Evolutionary conservation across 2,888 invertebrate genomes (phyloP).

Genomic region (Diplazon laetatorius): DNA sequence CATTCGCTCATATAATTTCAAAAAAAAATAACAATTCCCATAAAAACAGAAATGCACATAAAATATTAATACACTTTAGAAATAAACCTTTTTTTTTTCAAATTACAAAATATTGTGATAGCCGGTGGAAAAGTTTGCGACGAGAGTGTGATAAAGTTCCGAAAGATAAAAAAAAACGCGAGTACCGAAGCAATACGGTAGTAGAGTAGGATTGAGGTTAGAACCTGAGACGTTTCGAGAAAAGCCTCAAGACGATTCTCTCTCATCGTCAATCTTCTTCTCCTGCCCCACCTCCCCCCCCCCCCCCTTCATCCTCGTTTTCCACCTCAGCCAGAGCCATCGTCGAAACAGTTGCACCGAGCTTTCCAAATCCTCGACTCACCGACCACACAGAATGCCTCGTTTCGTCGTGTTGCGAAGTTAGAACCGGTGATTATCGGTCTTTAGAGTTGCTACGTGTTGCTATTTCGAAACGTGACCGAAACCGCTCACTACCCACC

Average conservation of each 20-base stretch:
- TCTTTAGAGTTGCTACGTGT: conserved; percentile 20
- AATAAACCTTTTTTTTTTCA: too few relatives aligned
- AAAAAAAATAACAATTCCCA: too few relatives aligned
- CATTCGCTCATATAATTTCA: too few relatives aligned
- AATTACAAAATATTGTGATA: too few relatives aligned
- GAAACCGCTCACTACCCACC: too few relatives aligned
- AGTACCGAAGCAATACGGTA: too few relatives aligned
- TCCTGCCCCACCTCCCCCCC: too few relatives aligned
- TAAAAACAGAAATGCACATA: too few relatives aligned
- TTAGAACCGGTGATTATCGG: conserved; percentile 39
- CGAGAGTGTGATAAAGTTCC: background rate
- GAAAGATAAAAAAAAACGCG: too few relatives aligned
- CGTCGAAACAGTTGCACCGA: background rate
- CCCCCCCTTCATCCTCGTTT: background rate
- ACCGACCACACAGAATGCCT: conserved; percentile 11
- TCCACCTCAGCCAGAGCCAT: background rate
- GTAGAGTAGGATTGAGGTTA: background rate
- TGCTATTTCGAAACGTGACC: conserved; percentile 2
- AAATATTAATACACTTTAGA: too few relatives aligned
- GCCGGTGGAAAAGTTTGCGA: background rate
- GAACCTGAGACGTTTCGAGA: background rate
- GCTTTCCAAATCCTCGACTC: background rate
- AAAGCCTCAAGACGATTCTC: background rate
- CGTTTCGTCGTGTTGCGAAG: conserved; percentile 13
- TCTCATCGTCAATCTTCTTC: too few relatives aligned